Conservation (phyloP, 2,797 vertebrate genomes). For the Lophotriccus pileatus region DNA sequence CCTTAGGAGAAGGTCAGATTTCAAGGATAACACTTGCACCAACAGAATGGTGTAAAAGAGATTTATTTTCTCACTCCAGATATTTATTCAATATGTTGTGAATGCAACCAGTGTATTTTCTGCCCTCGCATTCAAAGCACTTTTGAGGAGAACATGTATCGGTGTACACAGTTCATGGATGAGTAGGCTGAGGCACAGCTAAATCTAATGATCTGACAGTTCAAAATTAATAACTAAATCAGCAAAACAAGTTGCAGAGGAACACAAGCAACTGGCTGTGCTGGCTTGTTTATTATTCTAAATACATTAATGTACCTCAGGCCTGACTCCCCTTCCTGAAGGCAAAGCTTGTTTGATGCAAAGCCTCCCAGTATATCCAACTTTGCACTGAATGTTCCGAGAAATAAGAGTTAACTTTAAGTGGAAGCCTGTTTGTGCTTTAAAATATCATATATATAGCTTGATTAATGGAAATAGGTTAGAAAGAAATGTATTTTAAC, state of each 20-base stretch:
- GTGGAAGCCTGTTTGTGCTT: constrained; percentile 62
- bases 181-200: background rate
- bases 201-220: background rate
- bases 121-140: background rate
- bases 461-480: constrained; percentile 79
- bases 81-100: background rate
- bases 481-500: constrained; percentile 76
- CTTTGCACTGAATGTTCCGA: background rate
- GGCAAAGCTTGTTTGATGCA: constrained; percentile 14
- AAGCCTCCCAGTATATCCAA: background rate
- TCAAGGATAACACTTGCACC: constrained; percentile 15
- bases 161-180: background rate
- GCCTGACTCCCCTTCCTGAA: background rate
- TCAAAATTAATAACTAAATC: constrained; percentile 1
- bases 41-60: background rate
- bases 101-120: background rate
- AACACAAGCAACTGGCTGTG: background rate
- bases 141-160: background rate
- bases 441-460: constrained; percentile 75
- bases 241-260: background rate
- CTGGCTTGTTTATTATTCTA: background rate
- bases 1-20: background rate
- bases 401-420: constrained; percentile 52
- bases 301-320: background rate
- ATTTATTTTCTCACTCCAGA: background rate